Evolutionary conservation across 2,888 invertebrate genomes (phyloP), one percentile per base, ranked within the genome.

Genomic region (Prosopocoilus inquinatus): DNA sequence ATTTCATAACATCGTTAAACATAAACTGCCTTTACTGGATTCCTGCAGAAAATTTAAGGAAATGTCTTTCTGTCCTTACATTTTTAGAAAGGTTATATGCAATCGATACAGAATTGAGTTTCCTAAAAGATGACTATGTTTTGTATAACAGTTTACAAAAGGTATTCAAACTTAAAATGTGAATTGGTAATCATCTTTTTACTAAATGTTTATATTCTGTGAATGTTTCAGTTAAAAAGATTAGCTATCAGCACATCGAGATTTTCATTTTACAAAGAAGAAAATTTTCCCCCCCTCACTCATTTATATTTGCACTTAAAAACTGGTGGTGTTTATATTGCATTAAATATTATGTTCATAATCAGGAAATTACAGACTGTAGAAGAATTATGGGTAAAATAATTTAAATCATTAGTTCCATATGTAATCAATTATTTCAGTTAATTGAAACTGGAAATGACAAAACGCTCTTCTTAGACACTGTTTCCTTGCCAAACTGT

Each of bases 1-100:
- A 51, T 34, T 44, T 51, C 36, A 28, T 51, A 13, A 36, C 16
- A 0, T 43, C 51, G 7, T 16, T 51, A 8, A 51, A 51, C 15
- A 45, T 51, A 45, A 51, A 34, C 9, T 51, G 45, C 32, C 5
- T 51, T 38, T 51, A 51, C 28, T 51, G 51, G 51, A 16, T 51
- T 7, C 43, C 51, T 34, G 51, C 51, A 9, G 51, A 36, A 3
- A 38, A 43, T 35, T 45, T 51, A 36, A 34, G 51, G 38, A 51
- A 51, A 45, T 51, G 51, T 20, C 15, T 35, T 32, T 11, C 36
- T 1, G 36, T 28, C 12, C 32, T 51, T 28, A n/a, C 9, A 35
- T 45, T 45, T 45, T 51, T 51, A 20, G 45, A 45, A 45, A 16
- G 45, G 8, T 43, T 51, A 9, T 51, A 51, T 36, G 9, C 46